phyloP scores from a whole-genome alignment of 1,140 invertebrate genomes.

The Eubasilissa regina region DNA sequence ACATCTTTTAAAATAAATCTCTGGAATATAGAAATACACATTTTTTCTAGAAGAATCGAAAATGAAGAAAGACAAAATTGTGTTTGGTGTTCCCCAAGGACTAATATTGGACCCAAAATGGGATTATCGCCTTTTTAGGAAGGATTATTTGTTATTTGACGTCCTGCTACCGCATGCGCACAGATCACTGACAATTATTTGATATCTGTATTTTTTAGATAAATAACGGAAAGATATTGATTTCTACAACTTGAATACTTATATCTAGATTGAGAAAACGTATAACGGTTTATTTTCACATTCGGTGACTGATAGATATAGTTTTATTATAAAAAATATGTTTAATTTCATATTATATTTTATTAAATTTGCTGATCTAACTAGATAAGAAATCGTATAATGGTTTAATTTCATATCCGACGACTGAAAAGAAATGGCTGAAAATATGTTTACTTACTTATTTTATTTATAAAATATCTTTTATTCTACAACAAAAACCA shows the following conservation, averaged over 20 bases:
- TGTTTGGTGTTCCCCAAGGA: conserved; percentile 11
- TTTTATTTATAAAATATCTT: too few species aligned
- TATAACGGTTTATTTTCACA: neutral
- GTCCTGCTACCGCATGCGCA: conserved; percentile 31
- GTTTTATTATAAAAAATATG: too few species aligned
- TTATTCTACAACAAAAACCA: too few species aligned
- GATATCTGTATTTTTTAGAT: conserved; percentile 36
- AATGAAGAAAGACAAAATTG: conserved; percentile 5
- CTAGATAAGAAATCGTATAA: too few species aligned
- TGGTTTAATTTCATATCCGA: too few species aligned
- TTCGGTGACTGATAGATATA: too few species aligned
- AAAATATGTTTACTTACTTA: too few species aligned
- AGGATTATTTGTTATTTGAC: conserved; percentile 58
- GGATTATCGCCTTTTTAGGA: conserved; percentile 55
- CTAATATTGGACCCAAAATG: conserved; percentile 47
- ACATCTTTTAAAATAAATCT: conserved; percentile 14
- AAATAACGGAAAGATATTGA: conserved; percentile 23
- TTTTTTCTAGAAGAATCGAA: conserved; percentile 11
- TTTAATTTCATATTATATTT: too few species aligned
- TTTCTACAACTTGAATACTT: too few species aligned
- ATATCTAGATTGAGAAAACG: neutral
- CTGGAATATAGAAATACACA: neutral
- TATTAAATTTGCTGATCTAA: too few species aligned
- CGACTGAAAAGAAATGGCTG: too few species aligned
- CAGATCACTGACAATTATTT: conserved; percentile 21